Evolutionary conservation across 2,113 vertebrate species (phyloP), one percentile per base, ranked within the genome.

Genomic region (Baryphthengus martii): DNA sequence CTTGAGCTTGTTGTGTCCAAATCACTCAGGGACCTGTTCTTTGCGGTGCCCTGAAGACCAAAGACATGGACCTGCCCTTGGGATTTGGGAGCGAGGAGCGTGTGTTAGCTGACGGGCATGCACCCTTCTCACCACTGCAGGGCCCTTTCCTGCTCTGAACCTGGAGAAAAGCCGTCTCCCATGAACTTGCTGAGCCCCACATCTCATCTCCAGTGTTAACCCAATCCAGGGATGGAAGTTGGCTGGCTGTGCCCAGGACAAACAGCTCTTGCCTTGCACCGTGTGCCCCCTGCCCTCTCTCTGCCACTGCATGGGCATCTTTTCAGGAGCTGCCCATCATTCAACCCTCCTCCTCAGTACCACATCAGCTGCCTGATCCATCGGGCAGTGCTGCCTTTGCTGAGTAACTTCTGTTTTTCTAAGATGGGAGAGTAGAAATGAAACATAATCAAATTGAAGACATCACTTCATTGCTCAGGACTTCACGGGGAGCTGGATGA

Each of bases 401-500:
- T 44, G 49, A 56, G 17, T 23, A 63, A 20, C 19, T 67, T 59
- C 26, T 73, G 7, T 3, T 63, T 81, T 81, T 65, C 8, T 11
- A 6, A 45, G 19, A 9, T 31, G 23, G 21, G 65, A 37, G 15
- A 42, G 7, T 33, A 40, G 47, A 61, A 56, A 21, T 9, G 45
- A 65, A 77, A 10, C 49, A 72, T 25, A n/a, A 17, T n/a, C 31
- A 59, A 55, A 37, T 4, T 13, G 3, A 44, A 65, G n/a, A 44
- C 3, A 0, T n/a, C 7, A 44, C 3, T 0, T n/a, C 7, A n/a
- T 59, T 52, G 29, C 0, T 3, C 20, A 6, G 85, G 44, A 66
- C 52, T 73, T 58, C 37, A 53, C 16, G 19, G 3, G 55, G 24
- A 45, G 50, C 20, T 26, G 67, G 45, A 9, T 58, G 35, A 33